phyloP scores from a whole-genome alignment of 2,888 invertebrate species.

The Cephus sareptanus region DNA sequence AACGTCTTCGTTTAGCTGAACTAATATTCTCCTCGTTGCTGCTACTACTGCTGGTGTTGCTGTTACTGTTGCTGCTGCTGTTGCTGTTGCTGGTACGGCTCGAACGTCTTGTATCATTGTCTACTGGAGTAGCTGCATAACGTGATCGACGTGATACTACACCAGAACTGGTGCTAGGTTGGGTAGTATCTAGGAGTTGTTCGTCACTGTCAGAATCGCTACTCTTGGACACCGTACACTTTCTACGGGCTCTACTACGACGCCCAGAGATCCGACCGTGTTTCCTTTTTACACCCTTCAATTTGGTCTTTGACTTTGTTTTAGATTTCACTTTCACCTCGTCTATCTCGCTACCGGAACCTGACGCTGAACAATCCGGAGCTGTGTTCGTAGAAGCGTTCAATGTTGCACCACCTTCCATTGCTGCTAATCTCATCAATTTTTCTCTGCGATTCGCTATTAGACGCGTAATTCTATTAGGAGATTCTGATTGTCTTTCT shows the following conservation, averaged over 20 bases:
- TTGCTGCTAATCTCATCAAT: constrained; percentile 71
- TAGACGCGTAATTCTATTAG: constrained; percentile 78
- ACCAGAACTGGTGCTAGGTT: constrained; percentile 62
- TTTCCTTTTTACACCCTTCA: constrained; percentile 52
- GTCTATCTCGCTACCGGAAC: constrained; percentile 19
- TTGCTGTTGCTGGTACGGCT: constrained; percentile 41
- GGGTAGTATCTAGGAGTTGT: constrained; percentile 47
- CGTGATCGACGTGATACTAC: constrained; percentile 50
- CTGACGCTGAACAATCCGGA: constrained; percentile 28
- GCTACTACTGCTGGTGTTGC: constrained; percentile 1
- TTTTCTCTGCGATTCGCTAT: constrained; percentile 80
- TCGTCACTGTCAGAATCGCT: constrained; percentile 45
- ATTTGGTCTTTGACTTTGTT: constrained; percentile 48
- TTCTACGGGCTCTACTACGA: constrained; percentile 43
- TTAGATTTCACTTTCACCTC: constrained; percentile 31
- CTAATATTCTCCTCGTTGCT: constrained; percentile 24
- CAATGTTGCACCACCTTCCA: constrained; percentile 40
- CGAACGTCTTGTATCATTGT: constrained; percentile 35
- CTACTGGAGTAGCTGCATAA: constrained; percentile 31
- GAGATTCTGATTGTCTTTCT: constrained; percentile 65
- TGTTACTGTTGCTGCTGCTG: constrained; percentile 19
- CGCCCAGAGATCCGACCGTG: constrained; percentile 33
- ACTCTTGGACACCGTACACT: constrained; percentile 35
- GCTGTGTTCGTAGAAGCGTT: constrained; percentile 25
- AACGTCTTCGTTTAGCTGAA: constrained; percentile 37